phyloP scores from a whole-genome alignment of 2,113 vertebrate species.

The Lophura nycthemera region DNA sequence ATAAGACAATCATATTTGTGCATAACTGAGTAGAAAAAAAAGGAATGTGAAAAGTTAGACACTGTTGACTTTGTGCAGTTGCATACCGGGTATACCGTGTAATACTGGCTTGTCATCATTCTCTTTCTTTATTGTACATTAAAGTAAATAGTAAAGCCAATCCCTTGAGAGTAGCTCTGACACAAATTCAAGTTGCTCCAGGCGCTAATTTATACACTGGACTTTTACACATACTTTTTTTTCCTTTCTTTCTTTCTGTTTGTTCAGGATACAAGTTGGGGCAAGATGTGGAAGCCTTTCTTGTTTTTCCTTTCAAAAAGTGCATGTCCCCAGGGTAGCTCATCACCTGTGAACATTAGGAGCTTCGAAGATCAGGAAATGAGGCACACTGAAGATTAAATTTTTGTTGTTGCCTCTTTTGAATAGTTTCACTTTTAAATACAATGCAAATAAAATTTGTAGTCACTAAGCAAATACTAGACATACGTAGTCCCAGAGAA shows the following conservation, averaged over 20 bases:
- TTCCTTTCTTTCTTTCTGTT: conserved; percentile 28
- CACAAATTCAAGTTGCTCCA: conserved; percentile 60
- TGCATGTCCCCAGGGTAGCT: conserved; percentile 27
- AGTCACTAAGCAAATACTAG: neutral
- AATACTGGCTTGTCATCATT: conserved; percentile 76
- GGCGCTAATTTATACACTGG: conserved; percentile 59
- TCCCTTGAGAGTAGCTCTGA: conserved; percentile 37
- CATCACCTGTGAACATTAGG: conserved; percentile 31
- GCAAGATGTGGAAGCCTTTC: conserved; percentile 36
- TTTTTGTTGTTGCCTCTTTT: conserved; percentile 6
- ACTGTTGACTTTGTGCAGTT: conserved; percentile 56
- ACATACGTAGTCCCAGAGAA: neutral
- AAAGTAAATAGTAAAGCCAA: conserved; percentile 76
- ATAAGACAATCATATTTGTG: conserved; percentile 54
- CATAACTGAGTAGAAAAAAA: neutral
- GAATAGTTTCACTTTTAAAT: conserved; percentile 42
- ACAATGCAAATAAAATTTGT: conserved; percentile 18
- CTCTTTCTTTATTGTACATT: conserved; percentile 71
- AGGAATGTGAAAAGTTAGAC: conserved; percentile 39
- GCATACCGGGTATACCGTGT: conserved; percentile 59
- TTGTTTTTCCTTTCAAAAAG: conserved; percentile 52
- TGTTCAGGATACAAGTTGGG: conserved; percentile 50
- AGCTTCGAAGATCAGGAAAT: conserved; percentile 29
- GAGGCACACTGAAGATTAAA: neutral
- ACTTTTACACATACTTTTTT: conserved; percentile 30